phyloP scores from a whole-genome alignment of 2,888 invertebrate species.

The Digitonthophagus gazella region DNA sequence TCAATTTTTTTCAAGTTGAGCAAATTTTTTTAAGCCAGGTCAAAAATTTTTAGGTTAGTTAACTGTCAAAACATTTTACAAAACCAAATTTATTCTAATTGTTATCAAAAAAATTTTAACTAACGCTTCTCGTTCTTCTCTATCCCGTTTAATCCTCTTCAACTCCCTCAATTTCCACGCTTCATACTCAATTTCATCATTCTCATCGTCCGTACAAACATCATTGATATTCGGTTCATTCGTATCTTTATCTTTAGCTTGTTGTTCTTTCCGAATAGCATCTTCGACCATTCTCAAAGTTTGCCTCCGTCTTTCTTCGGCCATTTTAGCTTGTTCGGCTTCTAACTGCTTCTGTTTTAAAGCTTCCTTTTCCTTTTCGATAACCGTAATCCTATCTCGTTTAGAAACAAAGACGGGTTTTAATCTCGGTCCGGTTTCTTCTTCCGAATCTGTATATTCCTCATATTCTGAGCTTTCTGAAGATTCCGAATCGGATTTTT shows the following conservation, averaged over 20 bases:
- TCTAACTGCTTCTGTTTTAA: conserved; percentile 82
- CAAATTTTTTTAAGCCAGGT: too few relatives aligned
- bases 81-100: too few relatives aligned
- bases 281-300: conserved; percentile 90
- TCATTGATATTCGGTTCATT: conserved; percentile 78
- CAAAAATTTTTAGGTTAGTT: too few relatives aligned
- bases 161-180: conserved; percentile 97
- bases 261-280: conserved; percentile 78
- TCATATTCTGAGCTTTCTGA: conserved; percentile 81
- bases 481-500: conserved; percentile 64
- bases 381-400: conserved; percentile 90
- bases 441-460: conserved; percentile 85
- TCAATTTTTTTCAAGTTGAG: too few relatives aligned
- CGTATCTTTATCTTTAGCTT: conserved; percentile 61
- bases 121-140: conserved; percentile 91
- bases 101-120: too few relatives aligned
- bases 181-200: conserved; percentile 95
- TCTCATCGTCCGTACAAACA: conserved; percentile 92
- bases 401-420: conserved; percentile 95
- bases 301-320: conserved; percentile 85
- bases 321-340: conserved; percentile 76
- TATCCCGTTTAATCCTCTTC: conserved; percentile 92
- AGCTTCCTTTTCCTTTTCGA: conserved; percentile 89
- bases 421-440: conserved; percentile 84
- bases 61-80: too few relatives aligned